Base-by-base conservation (phyloP, 1,140 invertebrate genomes). In the Dermatophagoides farinae region DNA sequence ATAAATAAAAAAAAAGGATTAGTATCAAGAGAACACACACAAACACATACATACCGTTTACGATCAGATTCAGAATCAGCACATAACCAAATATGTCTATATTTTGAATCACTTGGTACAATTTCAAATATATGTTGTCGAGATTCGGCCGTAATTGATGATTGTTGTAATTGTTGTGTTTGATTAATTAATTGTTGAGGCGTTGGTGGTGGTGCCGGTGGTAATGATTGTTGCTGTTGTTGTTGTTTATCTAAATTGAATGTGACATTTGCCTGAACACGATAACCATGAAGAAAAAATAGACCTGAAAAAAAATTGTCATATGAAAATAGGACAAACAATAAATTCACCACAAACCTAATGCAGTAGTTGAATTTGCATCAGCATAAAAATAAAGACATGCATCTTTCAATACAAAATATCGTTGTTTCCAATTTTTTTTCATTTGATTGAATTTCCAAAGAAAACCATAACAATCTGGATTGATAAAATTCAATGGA, bases 341-440 rank as follows among this genome's bases (percentile, higher is more conserved):
- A 20, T 47, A 20, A 18, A 47, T 20, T 59, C 12, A 51, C 54
- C 37, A 72, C 71, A 70, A 73, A 89, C 86, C 90, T 71, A 89
- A 84, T 64, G 89, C 86, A 69, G 77, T 81, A 67, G 83, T 84
- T 62, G 88, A 83, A 68, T 84, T 84, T 14, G 80, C 81, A 70
- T 90, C 86, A 65, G 83, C 82, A 73, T 91, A 96, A 73, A 93
- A 91, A 74, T 91, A 96, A 12, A 96, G 76, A 67, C 86, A 90
- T 49, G 89, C 90, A 72, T 95, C 88, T 72, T 95, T 95, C 6
- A 96, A 77, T 22, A 96, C 84, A 75, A 90, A 95, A 75, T 91
- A 95, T 49, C 89, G 78, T 67, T 84, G 81, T 61, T 82, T 84
- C 89, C 89, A 96, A 51, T 77, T 82, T 73, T 84, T 87, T 22